Conservation (phyloP, 1,140 invertebrate species). For the Arion vulgaris region DNA sequence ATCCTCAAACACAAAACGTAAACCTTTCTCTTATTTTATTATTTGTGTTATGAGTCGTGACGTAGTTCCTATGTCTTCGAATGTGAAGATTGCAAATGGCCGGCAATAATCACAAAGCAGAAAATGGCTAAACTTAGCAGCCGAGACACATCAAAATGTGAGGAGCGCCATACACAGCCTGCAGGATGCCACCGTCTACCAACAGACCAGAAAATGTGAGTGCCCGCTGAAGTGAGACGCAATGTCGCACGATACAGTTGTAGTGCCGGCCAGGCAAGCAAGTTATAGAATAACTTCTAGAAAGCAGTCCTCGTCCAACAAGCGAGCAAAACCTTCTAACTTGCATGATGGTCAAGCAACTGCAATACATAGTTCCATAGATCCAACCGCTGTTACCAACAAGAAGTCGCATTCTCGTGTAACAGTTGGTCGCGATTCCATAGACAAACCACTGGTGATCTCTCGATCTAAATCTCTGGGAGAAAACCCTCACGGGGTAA, state of each 20-base stretch:
- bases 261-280: not conserved
- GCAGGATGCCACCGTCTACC: not conserved
- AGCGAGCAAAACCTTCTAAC: no score
- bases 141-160: not conserved
- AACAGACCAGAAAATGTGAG: not conserved
- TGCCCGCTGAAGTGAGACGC: not conserved
- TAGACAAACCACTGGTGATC: not conserved
- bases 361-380: no score
- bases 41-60: no score
- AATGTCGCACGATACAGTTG: not conserved
- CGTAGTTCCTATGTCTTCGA: not conserved
- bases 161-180: not conserved
- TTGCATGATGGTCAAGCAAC: no score
- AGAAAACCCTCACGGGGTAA: not conserved
- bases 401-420: no score
- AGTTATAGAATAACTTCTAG: not conserved
- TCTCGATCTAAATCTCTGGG: not conserved
- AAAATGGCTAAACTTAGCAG: not conserved
- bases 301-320: not conserved
- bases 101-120: not conserved
- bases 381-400: no score
- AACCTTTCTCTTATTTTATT: no score
- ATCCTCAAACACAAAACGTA: no score
- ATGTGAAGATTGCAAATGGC: not conserved
- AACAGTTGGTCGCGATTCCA: no score